Conservation (phyloP, 2,888 invertebrate genomes). For the Acronicta leporina region DNA sequence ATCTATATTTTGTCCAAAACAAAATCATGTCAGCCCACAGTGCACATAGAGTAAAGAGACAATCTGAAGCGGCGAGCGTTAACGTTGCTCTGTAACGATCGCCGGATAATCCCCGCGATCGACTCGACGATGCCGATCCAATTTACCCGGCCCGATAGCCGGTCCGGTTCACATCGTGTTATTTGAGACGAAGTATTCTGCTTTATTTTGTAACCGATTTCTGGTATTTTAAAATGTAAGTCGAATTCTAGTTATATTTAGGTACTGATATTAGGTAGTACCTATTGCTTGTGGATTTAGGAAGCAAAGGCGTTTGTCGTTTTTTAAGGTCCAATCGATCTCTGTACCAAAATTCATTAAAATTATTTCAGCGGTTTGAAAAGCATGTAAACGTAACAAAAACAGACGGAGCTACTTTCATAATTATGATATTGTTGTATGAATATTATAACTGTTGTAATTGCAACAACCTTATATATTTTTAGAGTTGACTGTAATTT, state of each 20-base stretch:
- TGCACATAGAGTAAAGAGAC: slow-evolving; percentile 66
- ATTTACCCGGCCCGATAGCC: slow-evolving; percentile 62
- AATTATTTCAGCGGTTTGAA: too few species aligned
- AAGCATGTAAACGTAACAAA: too few species aligned
- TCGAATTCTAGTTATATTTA: background rate
- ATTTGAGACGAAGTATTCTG: slow-evolving; percentile 56
- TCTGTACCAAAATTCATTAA: too few species aligned
- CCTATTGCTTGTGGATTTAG: too few species aligned
- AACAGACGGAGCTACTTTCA: too few species aligned
- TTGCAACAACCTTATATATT: too few species aligned
- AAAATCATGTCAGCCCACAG: slow-evolving; percentile 34
- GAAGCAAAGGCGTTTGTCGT: too few species aligned
- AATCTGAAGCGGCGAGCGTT: slow-evolving; percentile 70
- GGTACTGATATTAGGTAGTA: too few species aligned
- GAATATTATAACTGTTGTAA: too few species aligned
- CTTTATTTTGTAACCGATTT: slow-evolving; percentile 51
- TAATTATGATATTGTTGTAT: too few species aligned
- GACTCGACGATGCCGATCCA: slow-evolving; percentile 68
- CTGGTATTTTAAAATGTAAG: slow-evolving; percentile 28
- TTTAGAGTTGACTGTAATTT: too few species aligned
- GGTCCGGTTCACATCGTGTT: slow-evolving; percentile 57
- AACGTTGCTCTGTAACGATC: slow-evolving; percentile 64
- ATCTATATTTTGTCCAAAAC: background rate
- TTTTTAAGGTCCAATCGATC: too few species aligned
- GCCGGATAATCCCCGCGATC: slow-evolving; percentile 63